Base-by-base conservation (phyloP, 2,797 vertebrate genomes). In the Luscinia megarhynchos region DNA sequence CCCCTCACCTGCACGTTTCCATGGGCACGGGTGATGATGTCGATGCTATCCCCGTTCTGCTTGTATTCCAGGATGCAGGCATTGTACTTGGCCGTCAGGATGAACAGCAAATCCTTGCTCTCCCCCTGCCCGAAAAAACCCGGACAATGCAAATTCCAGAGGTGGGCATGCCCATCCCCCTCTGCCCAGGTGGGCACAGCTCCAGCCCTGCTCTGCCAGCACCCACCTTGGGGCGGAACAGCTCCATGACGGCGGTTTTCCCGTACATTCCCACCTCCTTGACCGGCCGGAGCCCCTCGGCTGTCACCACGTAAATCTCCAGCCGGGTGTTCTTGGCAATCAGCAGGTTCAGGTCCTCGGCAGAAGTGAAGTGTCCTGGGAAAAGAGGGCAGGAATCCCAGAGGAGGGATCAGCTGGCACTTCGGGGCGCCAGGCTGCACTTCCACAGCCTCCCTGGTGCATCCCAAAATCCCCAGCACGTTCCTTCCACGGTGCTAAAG, bases 201-300 rank as follows among this genome's bases (percentile, higher is more conserved):
- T 6, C 76, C 34, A 2, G 8, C 26, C 46, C 72, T 3, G 2
- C 14, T 5, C 30, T 3, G 15, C 24, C 29, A 10, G 40, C 45
- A 18, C 97, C 75, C 84, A 99, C 99, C 98, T 99, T 99, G 38
- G 99, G 99, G 48, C 99, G 98, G 97, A 99, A 99, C 57, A 99
- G 99, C 95, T 99, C 99, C 99, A 99, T 99, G 89, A 99, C 99
- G 0, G 99, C 98, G 2, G 99, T 99, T 96, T 99, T 99, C 48
- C 99, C 99, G 1, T 99, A 99, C 99, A 99, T 99, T 89, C 99
- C 99, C 74, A 99, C 99, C 96, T 99, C 99, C 87, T 99, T 99
- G 84, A 99, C 99, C 1, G 99, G 99, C 90, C 99, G 96, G 38
- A 99, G 98, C 34, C 99, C 99, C 94, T 99, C 99, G 0, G 99